phyloP scores from a whole-genome alignment of 92 coral and sea anemone genomes.

The Epizoanthus illoricatus region DNA sequence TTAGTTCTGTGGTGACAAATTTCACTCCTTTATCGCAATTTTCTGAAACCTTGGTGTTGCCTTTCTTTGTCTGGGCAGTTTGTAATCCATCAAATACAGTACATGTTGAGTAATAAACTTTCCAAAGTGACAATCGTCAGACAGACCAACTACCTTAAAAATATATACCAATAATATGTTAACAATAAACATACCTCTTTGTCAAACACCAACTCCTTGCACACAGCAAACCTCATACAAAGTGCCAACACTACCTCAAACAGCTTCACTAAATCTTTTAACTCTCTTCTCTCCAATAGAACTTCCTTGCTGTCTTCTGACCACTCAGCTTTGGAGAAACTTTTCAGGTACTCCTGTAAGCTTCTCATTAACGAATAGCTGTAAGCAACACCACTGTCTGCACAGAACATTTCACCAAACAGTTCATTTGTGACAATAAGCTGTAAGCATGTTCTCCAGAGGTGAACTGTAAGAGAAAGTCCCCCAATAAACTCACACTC shows the following conservation, averaged over 20 bases:
- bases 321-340: neutral
- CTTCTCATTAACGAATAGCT: constrained; percentile 52
- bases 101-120: too few species aligned
- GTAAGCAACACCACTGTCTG: constrained; percentile 49
- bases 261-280: constrained; percentile 54
- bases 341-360: constrained; percentile 47
- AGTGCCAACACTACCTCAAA: constrained; percentile 76
- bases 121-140: too few species aligned
- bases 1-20: too few species aligned
- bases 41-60: too few species aligned
- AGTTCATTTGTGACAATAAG: constrained; percentile 66
- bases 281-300: constrained; percentile 1
- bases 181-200: constrained; percentile 48
- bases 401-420: constrained; percentile 76
- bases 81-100: too few species aligned
- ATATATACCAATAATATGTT: neutral
- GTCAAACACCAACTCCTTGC: constrained; percentile 54
- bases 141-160: too few species aligned
- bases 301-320: constrained; percentile 6
- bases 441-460: constrained; percentile 89
- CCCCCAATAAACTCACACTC: constrained; percentile 40
- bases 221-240: constrained; percentile 70
- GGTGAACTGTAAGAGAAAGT: constrained; percentile 63
- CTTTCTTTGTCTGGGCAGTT: too few species aligned
- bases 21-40: too few species aligned